phyloP scores from a whole-genome alignment of 1,140 invertebrate species.

The Drosophila oshimai region DNA sequence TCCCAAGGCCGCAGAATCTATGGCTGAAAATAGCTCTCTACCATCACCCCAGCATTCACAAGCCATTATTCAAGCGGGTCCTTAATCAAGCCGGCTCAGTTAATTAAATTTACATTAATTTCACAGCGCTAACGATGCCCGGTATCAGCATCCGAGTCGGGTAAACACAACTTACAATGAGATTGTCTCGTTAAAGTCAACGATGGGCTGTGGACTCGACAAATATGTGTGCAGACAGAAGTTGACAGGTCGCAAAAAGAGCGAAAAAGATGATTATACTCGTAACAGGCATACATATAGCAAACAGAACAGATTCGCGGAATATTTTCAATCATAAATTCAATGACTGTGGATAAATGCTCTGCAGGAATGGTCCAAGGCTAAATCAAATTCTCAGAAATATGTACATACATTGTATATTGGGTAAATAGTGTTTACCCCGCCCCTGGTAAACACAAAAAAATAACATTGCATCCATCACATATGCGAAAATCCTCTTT shows the following conservation, averaged over 20 bases:
- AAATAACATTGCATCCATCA: conserved; percentile 13
- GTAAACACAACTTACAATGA: conserved; percentile 48
- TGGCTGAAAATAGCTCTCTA: not conserved
- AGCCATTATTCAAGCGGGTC: not conserved
- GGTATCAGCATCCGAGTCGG: conserved; percentile 11
- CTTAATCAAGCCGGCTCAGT: conserved; percentile 21
- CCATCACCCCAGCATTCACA: not conserved
- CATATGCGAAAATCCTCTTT: conserved; percentile 2
- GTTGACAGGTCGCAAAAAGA: conserved; percentile 35
- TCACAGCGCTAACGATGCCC: conserved; percentile 28
- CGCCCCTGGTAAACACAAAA: conserved; percentile 9
- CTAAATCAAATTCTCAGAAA: conserved; percentile 10
- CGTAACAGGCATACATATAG: conserved; percentile 1
- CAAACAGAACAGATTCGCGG: conserved; percentile 28
- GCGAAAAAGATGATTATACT: conserved; percentile 31
- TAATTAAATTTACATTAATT: conserved; percentile 65
- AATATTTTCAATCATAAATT: conserved; percentile 11
- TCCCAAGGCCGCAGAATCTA: conserved; percentile 40
- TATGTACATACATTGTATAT: not conserved
- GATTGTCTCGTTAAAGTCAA: conserved; percentile 59
- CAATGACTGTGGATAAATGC: conserved; percentile 19
- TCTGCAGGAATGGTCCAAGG: conserved; percentile 9
- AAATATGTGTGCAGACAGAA: conserved; percentile 59
- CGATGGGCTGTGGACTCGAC: conserved; percentile 36
- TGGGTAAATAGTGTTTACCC: not conserved